These are phyloP conservation scores for Prunella strophiata DNA, from an alignment of 2,797 vertebrate genomes.

Conservation along the genomic window DNA sequence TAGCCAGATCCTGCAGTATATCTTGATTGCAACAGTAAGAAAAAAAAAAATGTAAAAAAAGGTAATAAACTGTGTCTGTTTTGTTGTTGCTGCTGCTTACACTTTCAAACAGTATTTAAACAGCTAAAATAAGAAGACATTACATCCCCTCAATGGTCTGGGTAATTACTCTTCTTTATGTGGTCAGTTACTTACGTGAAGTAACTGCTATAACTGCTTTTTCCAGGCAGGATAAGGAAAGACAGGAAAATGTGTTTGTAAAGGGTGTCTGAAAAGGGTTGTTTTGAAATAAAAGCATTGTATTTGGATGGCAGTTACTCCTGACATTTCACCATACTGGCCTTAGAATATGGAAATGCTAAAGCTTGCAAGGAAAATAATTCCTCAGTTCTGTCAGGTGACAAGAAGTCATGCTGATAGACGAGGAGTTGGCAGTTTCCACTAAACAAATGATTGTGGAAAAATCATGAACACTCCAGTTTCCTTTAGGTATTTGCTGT, in stretches of 20 bases:
- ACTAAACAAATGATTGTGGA: background rate
- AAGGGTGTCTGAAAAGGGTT: background rate
- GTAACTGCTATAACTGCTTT: background rate
- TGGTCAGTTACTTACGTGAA: background rate
- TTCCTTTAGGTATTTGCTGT: slow-evolving; percentile 9
- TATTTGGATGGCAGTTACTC: background rate
- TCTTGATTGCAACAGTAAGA: background rate
- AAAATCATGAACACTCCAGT: background rate
- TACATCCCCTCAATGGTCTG: background rate
- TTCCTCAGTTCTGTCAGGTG: background rate
- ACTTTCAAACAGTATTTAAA: background rate
- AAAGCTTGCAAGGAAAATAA: background rate
- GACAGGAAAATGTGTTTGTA: background rate
- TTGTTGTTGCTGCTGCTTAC: background rate
- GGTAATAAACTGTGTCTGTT: background rate
- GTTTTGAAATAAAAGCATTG: background rate
- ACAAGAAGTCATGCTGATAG: background rate
- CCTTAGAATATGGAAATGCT: background rate
- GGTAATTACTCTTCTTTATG: background rate
- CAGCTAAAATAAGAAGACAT: background rate
- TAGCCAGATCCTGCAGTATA: background rate
- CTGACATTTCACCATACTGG: background rate
- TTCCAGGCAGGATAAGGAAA: background rate
- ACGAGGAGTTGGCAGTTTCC: background rate
- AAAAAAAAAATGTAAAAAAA: background rate